phyloP scores from a whole-genome alignment of 2,888 invertebrate genomes.

The Parasteatoda lunata region DNA sequence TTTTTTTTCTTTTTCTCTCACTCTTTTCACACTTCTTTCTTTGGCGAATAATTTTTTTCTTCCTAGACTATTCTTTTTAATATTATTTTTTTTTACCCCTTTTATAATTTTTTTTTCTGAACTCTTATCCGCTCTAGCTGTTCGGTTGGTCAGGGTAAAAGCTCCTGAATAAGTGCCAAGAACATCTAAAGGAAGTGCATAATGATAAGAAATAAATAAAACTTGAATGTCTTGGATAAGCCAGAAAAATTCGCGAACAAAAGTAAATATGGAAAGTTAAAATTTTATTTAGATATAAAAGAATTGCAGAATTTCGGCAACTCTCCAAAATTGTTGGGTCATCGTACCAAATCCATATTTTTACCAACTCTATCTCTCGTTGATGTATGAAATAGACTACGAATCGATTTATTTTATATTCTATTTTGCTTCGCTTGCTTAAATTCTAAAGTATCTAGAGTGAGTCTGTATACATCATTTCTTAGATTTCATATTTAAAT shows the following conservation, averaged over 20 bases:
- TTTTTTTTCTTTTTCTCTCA: neutral
- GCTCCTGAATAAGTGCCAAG: constrained; percentile 5
- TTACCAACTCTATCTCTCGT: neutral
- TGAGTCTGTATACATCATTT: too few species aligned
- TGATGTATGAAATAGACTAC: neutral
- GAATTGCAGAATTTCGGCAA: neutral
- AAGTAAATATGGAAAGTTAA: constrained; percentile 3
- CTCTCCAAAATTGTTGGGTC: neutral
- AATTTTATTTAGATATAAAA: neutral
- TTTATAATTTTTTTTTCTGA: neutral
- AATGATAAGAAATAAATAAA: too few species aligned
- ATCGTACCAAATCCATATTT: neutral
- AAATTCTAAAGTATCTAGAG: too few species aligned
- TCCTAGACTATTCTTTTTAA: neutral
- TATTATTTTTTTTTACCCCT: neutral
- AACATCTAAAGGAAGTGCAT: neutral
- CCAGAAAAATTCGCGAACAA: neutral
- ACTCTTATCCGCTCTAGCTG: neutral
- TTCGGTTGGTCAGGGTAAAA: neutral
- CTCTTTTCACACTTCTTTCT: neutral
- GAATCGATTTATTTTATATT: neutral
- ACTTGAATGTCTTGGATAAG: neutral
- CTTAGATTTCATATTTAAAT: too few species aligned
- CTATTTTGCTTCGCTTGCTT: too few species aligned
- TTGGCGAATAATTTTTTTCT: neutral